Evolutionary conservation across 2,888 invertebrate species (phyloP).

Genomic region (Gandaritis pyraliata): DNA sequence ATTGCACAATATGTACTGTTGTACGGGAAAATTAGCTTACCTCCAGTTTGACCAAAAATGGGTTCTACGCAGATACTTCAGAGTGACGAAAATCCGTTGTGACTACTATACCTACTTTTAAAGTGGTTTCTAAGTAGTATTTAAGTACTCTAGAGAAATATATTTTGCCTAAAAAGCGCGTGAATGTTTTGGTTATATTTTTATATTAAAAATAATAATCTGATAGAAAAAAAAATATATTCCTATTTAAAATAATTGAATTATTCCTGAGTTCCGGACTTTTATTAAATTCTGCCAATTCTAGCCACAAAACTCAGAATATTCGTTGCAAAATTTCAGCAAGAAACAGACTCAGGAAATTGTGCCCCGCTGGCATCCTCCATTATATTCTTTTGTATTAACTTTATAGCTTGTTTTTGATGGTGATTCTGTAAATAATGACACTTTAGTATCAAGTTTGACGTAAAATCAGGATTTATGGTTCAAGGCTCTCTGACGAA

Average conservation of each 20-base stretch:
- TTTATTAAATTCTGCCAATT: not conserved
- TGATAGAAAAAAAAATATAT: not conserved
- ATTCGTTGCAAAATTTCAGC: slow-evolving; percentile 53
- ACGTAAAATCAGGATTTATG: slow-evolving; percentile 25
- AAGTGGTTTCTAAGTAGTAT: no score
- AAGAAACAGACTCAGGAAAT: slow-evolving; percentile 61
- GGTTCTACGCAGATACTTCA: no score
- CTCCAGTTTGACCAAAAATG: no score
- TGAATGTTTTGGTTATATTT: no score
- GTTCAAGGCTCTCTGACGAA: not conserved
- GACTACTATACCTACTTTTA: no score
- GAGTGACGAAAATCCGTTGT: no score
- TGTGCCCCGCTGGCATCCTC: slow-evolving; percentile 60
- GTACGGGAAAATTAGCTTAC: no score
- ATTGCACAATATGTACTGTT: no score
- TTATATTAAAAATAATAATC: no score
- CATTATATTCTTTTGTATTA: slow-evolving; percentile 66
- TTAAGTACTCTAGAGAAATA: no score
- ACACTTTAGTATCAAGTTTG: slow-evolving; percentile 30
- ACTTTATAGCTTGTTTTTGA: slow-evolving; percentile 50
- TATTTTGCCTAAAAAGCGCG: no score
- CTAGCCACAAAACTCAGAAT: slow-evolving; percentile 13
- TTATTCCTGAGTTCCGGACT: slow-evolving; percentile 5
- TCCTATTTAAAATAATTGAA: not conserved
- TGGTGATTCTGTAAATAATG: slow-evolving; percentile 34